These are phyloP conservation scores for Mus musculus DNA, from an alignment of 2,113 vertebrate species.

Conservation along the genomic window GRCm39 chr8:73869501-73870000, in stretches of 20 bases:
- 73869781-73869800: not conserved
- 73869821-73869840: not conserved
- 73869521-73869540: constrained; percentile 88
- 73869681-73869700: constrained; percentile 67
- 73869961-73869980: constrained; percentile 73
- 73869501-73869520: constrained; percentile 90
- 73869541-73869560: constrained; percentile 80
- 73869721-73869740: constrained; percentile 44
- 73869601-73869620: constrained; percentile 72
- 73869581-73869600: constrained; percentile 83
- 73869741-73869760: not conserved
- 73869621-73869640: constrained; percentile 77
- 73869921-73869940: constrained; percentile 61
- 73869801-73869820: not conserved
- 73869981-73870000: constrained; percentile 75
- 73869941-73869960: constrained; percentile 77
- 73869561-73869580: constrained; percentile 83
- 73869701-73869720: constrained; percentile 43
- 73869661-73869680: constrained; percentile 83
- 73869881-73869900: constrained; percentile 58
- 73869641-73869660: constrained; percentile 78
- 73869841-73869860: constrained; percentile 43
- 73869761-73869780: not conserved
- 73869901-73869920: constrained; percentile 48
- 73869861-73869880: constrained; percentile 38